phyloP scores from a whole-genome alignment of 2,888 invertebrate genomes.

The Fragum fragum region DNA sequence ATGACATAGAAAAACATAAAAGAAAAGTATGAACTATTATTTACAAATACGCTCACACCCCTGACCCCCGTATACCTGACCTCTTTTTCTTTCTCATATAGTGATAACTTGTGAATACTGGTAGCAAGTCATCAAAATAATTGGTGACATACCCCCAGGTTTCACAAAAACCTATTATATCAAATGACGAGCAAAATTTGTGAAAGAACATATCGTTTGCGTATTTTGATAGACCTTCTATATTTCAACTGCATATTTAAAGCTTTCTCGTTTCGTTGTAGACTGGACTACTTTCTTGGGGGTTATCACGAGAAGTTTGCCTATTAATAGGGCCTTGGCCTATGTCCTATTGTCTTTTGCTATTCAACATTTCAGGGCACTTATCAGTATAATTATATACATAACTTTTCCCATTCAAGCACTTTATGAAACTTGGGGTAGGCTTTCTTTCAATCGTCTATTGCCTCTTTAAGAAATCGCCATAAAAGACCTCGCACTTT shows the following conservation, averaged over 20 bases:
- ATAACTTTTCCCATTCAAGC: not conserved
- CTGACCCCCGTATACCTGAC: slow-evolving; percentile 1
- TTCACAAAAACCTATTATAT: slow-evolving; percentile 16
- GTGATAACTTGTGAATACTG: not conserved
- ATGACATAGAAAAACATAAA: not conserved
- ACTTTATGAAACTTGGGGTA: not conserved
- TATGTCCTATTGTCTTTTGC: not conserved
- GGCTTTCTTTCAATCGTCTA: not conserved
- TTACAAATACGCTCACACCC: slow-evolving; percentile 14
- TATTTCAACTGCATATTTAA: slow-evolving; percentile 3
- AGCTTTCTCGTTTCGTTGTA: not conserved
- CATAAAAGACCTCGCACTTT: not conserved
- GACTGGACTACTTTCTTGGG: not conserved
- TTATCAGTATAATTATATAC: not conserved
- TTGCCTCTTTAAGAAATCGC: slow-evolving; percentile 2
- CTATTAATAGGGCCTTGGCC: not conserved
- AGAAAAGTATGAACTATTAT: not conserved
- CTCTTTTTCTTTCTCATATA: not conserved
- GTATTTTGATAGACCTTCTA: slow-evolving; percentile 6
- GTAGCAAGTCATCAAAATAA: not conserved
- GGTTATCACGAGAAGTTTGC: not conserved
- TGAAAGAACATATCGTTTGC: not conserved
- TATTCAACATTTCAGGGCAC: not conserved
- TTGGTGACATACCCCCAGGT: not conserved
- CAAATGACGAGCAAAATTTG: slow-evolving; percentile 1